Conservation (phyloP, 2,797 vertebrate genomes). For the Dromococcyx pavoninus region DNA sequence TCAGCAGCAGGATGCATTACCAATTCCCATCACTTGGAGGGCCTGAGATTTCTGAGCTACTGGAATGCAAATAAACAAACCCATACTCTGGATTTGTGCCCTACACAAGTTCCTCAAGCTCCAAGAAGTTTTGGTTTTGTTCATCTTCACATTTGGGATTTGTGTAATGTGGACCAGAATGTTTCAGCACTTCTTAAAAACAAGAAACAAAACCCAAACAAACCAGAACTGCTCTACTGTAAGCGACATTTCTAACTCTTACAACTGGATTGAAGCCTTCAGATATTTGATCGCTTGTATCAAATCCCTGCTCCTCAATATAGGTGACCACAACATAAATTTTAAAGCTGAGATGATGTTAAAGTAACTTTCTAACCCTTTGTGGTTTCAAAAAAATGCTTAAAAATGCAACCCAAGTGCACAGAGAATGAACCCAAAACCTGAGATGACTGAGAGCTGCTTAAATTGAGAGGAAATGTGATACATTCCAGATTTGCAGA, state of each 20-base stretch:
- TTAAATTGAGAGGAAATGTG: not conserved
- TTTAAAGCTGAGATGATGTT: conserved; percentile 46
- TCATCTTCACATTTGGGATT: conserved; percentile 58
- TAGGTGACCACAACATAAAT: conserved; percentile 52
- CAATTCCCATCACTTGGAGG: conserved; percentile 39
- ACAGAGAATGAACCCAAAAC: not conserved
- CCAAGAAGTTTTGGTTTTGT: conserved; percentile 62
- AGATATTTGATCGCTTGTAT: conserved; percentile 30
- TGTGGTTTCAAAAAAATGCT: conserved; percentile 6
- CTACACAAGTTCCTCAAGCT: conserved; percentile 47
- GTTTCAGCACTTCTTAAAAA: conserved; percentile 54
- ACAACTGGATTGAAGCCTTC: not conserved
- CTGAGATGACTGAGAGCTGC: not conserved
- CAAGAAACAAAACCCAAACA: conserved; percentile 52
- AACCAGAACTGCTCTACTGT: not conserved
- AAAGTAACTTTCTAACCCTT: conserved; percentile 46
- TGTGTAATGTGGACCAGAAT: conserved; percentile 48
- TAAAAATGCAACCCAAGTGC: not conserved
- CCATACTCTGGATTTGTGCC: conserved; percentile 46
- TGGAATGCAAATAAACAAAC: conserved; percentile 65
- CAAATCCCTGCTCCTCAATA: conserved; percentile 32
- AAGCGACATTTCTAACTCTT: not conserved
- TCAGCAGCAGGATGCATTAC: conserved; percentile 15
- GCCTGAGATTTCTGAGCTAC: conserved; percentile 22
- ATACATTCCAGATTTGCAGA: not conserved